phyloP scores from a whole-genome alignment of 2,113 vertebrate genomes.

The Colaptes auratus region DNA sequence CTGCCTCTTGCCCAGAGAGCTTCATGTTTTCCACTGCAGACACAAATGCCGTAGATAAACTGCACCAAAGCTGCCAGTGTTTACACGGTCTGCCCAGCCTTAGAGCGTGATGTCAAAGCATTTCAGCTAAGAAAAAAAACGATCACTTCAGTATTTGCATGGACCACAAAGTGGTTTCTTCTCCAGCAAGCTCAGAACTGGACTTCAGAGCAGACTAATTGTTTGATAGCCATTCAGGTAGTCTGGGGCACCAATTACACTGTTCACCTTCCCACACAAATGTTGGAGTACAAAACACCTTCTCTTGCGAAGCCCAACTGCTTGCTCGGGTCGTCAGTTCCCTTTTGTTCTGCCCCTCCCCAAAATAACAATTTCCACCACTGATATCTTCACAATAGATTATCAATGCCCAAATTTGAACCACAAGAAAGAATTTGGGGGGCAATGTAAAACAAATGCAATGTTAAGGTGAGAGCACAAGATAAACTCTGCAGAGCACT shows the following conservation, averaged over 20 bases:
- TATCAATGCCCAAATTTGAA: background rate
- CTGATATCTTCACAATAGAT: background rate
- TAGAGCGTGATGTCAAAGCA: background rate
- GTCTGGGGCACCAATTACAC: constrained; percentile 48
- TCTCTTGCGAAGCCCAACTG: background rate
- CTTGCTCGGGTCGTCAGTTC: background rate
- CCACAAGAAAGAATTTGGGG: background rate
- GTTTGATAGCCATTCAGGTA: constrained; percentile 39
- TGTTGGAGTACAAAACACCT: constrained; percentile 22
- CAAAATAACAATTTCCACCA: background rate
- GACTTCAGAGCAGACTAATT: constrained; percentile 59
- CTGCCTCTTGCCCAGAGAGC: background rate
- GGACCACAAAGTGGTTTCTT: constrained; percentile 36
- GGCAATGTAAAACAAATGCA: background rate
- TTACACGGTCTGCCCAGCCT: constrained; percentile 30
- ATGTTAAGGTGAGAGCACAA: background rate
- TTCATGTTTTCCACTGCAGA: background rate
- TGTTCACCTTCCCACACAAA: constrained; percentile 58
- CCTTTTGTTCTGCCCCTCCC: background rate
- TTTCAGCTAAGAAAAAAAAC: background rate
- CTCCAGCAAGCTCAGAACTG: constrained; percentile 49
- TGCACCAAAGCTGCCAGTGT: background rate
- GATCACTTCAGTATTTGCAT: constrained; percentile 14
- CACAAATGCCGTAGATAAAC: background rate
- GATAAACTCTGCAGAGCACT: background rate